Evolutionary conservation across 1,140 invertebrate genomes (phyloP), one percentile per base, ranked within the genome.

Genomic region (Tenebrio molitor): DNA sequence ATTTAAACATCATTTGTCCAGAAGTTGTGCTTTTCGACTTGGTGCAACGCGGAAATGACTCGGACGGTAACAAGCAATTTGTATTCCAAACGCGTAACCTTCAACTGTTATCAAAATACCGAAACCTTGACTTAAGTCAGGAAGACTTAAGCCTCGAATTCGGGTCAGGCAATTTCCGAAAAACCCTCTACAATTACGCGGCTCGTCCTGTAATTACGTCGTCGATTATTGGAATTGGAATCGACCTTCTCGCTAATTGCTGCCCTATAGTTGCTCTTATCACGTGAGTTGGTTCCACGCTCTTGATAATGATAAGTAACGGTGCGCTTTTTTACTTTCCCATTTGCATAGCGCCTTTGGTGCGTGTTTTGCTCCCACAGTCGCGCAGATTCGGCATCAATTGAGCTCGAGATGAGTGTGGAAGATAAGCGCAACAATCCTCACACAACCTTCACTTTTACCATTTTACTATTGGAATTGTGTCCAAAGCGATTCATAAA

Each of bases 81-180:
- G n/a, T n/a, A n/a, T n/a, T n/a, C n/a, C n/a, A n/a, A n/a, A n/a
- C n/a, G n/a, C n/a, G n/a, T n/a, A n/a, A n/a, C n/a, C n/a, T n/a
- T n/a, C n/a, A 29, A 15, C 50, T 33, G 50, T 58, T 58, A 58
- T 58, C 50, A 58, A 58, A 58, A 58, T 58, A 14, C 44, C 16
- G 14, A 25, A 58, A 29, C 50, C 50, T 58, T 58, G 50, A 58
- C 50, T 58, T 58, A 15, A 29, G 50, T 25, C 50, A 29, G 50
- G 50, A 58, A 58, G 23, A 58, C n/a, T n/a, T n/a, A n/a, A n/a
- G n/a, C n/a, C n/a, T n/a, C n/a, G n/a, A n/a, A 58, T 29, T 29
- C 15, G 21, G 50, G 50, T 58, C 50, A 29, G 29, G 23, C 50
- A 29, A 39, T 39, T 39, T 39, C 2, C 5, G 36, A 12, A 39